These are phyloP conservation scores for Chrosomus eos DNA, from an alignment of 2,797 vertebrate species.

Conservation along the genomic window DNA sequence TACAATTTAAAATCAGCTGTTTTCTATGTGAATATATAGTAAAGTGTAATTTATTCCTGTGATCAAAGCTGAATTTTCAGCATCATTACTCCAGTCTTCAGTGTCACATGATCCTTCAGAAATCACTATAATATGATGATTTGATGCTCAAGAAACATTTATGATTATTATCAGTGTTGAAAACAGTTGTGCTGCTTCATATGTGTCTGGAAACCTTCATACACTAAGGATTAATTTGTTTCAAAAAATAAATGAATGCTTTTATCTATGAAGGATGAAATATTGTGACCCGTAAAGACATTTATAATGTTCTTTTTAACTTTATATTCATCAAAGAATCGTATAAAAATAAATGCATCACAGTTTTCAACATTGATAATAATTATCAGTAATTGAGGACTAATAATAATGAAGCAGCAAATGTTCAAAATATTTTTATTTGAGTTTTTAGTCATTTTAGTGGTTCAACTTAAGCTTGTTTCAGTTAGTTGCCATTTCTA, in stretches of 20 bases:
- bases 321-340: neutral
- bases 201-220: neutral
- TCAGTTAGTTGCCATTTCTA: too few species aligned
- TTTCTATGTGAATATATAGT: neutral
- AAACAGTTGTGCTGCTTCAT: rapidly evolving
- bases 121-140: neutral
- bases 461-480: too few species aligned
- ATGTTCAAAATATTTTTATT: too few species aligned
- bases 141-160: neutral
- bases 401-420: too few species aligned
- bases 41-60: neutral
- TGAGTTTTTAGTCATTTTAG: too few species aligned
- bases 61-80: neutral
- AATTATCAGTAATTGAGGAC: neutral
- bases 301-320: too few species aligned
- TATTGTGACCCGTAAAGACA: neutral
- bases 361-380: neutral
- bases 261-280: neutral
- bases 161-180: neutral
- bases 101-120: neutral
- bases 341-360: too few species aligned
- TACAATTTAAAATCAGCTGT: rapidly evolving
- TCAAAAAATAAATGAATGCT: neutral
- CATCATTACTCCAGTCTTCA: neutral
- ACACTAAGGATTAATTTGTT: neutral